These are phyloP conservation scores for Strigamia crassipes DNA, from an alignment of 2,888 invertebrate species.

Conservation along the genomic window DNA sequence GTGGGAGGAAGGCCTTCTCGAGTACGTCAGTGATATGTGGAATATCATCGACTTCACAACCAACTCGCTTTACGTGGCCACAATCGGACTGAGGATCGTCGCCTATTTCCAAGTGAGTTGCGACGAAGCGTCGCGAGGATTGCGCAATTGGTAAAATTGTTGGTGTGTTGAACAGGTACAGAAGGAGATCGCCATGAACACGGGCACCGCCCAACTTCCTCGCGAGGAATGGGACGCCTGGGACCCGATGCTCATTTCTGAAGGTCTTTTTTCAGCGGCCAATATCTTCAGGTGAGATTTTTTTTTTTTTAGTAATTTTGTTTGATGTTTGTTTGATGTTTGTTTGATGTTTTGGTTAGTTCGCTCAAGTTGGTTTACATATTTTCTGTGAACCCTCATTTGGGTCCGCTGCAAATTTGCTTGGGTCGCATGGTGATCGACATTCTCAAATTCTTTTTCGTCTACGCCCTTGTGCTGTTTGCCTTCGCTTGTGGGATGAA, in stretches of 20 bases:
- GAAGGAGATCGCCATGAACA: conserved; percentile 66
- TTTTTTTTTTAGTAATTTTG: neutral
- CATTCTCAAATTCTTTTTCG: conserved; percentile 66
- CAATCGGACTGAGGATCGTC: conserved; percentile 89
- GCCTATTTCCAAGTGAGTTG: conserved; percentile 86
- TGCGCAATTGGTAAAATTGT: too few species aligned
- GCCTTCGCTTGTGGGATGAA: conserved; percentile 71
- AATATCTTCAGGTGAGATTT: conserved; percentile 74
- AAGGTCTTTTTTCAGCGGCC: conserved; percentile 96
- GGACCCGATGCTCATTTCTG: conserved; percentile 96
- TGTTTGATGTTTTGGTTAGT: conserved; percentile 56
- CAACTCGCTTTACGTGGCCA: conserved; percentile 96
- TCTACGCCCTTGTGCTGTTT: conserved; percentile 65
- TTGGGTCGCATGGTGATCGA: conserved; percentile 68
- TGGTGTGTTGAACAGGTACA: conserved; percentile 70
- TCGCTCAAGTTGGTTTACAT: conserved; percentile 68
- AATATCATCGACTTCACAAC: conserved; percentile 99
- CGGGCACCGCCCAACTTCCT: conserved; percentile 66
- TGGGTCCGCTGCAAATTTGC: conserved; percentile 68
- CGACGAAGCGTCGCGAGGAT: too few species aligned
- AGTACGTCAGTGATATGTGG: conserved; percentile 99
- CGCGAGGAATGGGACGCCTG: conserved; percentile 96
- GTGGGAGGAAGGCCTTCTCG: conserved; percentile 96
- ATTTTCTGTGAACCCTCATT: conserved; percentile 68
- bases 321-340: neutral